phyloP scores from a whole-genome alignment of 1,140 invertebrate genomes.

The Euwallacea fornicatus region DNA sequence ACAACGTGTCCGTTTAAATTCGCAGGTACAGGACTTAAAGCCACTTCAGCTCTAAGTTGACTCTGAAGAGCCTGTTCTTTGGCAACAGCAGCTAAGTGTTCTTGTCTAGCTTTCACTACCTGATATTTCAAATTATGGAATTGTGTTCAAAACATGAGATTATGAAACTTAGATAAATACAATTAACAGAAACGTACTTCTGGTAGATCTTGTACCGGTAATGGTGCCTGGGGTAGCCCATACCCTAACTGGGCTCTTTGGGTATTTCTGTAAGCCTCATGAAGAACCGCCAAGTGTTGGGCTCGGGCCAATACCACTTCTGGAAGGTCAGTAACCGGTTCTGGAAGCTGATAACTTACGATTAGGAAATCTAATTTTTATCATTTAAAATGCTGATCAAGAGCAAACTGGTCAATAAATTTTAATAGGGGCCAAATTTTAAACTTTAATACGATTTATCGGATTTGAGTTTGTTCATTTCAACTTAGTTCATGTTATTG shows the following conservation, averaged over 20 bases:
- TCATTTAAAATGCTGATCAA: too few species aligned
- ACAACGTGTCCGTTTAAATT: slow-evolving; percentile 35
- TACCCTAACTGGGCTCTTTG: slow-evolving; percentile 20
- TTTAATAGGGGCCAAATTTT: too few species aligned
- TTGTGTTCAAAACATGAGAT: too few species aligned
- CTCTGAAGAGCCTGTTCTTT: slow-evolving; percentile 39
- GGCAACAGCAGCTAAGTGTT: slow-evolving; percentile 48
- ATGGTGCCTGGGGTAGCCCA: slow-evolving; percentile 32
- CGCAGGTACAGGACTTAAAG: slow-evolving; percentile 41
- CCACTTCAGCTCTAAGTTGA: slow-evolving; percentile 36
- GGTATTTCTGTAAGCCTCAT: slow-evolving; percentile 39
- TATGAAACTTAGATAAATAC: not conserved
- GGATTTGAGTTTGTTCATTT: too few species aligned
- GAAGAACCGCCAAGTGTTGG: slow-evolving; percentile 47
- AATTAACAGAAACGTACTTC: slow-evolving; percentile 33
- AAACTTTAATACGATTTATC: too few species aligned
- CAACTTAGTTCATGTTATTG: too few species aligned
- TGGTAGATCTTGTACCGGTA: slow-evolving; percentile 47
- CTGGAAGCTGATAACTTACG: slow-evolving; percentile 35
- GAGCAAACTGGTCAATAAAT: too few species aligned
- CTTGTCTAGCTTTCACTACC: slow-evolving; percentile 45
- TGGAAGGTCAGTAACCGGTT: slow-evolving; percentile 48
- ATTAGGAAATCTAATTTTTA: not conserved
- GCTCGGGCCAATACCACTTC: slow-evolving; percentile 48
- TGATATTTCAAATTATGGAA: not conserved